A percentile compares a stretch with the other conserved stretches of the same genome.
Conservation (phyloP, 2,113 vertebrate genomes). For the Aegithalos caudatus region DNA sequence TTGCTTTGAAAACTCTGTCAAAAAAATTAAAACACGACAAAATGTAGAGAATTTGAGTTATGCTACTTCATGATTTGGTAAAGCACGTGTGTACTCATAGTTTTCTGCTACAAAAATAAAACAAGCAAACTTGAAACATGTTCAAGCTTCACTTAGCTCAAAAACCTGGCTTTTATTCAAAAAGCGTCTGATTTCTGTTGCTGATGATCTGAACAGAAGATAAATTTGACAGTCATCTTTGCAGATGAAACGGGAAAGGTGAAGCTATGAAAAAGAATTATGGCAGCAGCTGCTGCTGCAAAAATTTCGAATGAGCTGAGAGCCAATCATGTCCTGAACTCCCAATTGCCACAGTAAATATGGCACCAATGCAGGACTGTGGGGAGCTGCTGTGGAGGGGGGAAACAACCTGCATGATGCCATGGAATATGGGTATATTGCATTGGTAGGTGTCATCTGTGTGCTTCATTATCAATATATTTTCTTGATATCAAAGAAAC, state of each 20-base stretch:
- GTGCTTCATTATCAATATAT: neutral
- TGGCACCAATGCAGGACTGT: neutral
- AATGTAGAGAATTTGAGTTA: neutral
- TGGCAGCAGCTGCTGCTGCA: slow-evolving; percentile 65
- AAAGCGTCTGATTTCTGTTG: slow-evolving; percentile 44
- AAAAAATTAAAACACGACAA: neutral
- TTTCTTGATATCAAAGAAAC: neutral
- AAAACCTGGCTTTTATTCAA: neutral
- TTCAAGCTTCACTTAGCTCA: neutral
- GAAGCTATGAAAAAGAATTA: slow-evolving; percentile 71
- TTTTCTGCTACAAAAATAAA: neutral
- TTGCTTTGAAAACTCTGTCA: neutral
- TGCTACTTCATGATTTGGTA: neutral
- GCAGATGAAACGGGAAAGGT: slow-evolving; percentile 60
- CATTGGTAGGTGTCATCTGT: neutral
- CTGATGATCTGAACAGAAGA: slow-evolving; percentile 65
- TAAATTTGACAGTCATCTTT: slow-evolving; percentile 60
- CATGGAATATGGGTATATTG: neutral
- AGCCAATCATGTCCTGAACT: neutral
- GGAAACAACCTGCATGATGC: neutral
- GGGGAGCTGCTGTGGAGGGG: neutral
- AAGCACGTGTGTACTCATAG: neutral
- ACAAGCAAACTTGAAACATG: neutral
- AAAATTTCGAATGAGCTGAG: neutral
- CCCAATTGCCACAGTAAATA: neutral